phyloP scores from a whole-genome alignment of 2,888 invertebrate genomes.

The Thyatira batis region DNA sequence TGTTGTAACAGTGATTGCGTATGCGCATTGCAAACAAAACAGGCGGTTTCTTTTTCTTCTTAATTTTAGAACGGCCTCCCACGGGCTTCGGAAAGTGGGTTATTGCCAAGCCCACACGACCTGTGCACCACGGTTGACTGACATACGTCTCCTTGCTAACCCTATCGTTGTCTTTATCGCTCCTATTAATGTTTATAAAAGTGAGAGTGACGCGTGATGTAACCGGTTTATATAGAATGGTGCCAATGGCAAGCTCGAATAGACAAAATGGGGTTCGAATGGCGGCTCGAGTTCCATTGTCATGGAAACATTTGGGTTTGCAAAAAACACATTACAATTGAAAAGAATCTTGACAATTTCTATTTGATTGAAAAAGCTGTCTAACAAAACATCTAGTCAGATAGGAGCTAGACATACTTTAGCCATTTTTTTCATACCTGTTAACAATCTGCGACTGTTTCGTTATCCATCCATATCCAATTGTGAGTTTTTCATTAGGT shows the following conservation, averaged over 20 bases:
- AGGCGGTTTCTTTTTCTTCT: slow-evolving; percentile 59
- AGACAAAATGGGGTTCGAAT: slow-evolving; percentile 19
- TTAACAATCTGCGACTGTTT: not conserved
- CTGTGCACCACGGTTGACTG: slow-evolving; percentile 59
- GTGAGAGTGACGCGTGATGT: slow-evolving; percentile 41
- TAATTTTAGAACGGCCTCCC: slow-evolving; percentile 77
- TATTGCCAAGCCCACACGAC: slow-evolving; percentile 78
- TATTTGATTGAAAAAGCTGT: too few relatives aligned
- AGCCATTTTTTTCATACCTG: not conserved
- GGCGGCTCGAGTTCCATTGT: slow-evolving; percentile 14
- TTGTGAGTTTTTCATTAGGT: slow-evolving; percentile 2
- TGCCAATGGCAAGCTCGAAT: slow-evolving; percentile 52
- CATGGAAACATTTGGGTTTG: not conserved
- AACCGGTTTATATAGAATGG: slow-evolving; percentile 47
- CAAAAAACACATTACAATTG: too few relatives aligned
- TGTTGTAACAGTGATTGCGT: slow-evolving; percentile 62
- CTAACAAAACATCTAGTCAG: too few relatives aligned
- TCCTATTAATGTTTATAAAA: slow-evolving; percentile 33
- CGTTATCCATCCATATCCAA: not conserved
- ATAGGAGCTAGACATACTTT: not conserved
- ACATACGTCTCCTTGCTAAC: slow-evolving; percentile 51
- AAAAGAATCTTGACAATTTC: too few relatives aligned
- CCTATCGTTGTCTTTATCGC: slow-evolving; percentile 45
- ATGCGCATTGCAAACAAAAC: slow-evolving; percentile 53
- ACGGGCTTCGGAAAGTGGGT: slow-evolving; percentile 71